Conservation (phyloP, 2,888 invertebrate species). For the Craniophora ligustri region DNA sequence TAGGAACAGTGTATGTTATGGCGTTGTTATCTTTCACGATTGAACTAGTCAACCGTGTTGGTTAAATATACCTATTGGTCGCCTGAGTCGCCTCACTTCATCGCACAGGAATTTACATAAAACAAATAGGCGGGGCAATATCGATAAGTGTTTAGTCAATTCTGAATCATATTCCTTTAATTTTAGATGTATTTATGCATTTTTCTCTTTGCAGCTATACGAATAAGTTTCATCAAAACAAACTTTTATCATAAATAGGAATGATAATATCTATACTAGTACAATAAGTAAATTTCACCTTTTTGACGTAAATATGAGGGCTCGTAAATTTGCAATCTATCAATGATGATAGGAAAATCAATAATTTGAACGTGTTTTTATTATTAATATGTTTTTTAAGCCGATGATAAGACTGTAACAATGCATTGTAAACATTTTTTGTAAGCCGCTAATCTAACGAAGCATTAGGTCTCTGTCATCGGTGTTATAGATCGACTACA, state of each 20-base stretch:
- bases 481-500: no score
- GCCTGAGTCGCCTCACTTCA: conserved; percentile 16
- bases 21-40: conserved; percentile 17
- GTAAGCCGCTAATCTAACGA: no score
- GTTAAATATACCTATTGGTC: no score
- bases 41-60: conserved; percentile 10
- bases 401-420: background rate
- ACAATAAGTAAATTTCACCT: background rate
- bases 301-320: background rate
- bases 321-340: background rate
- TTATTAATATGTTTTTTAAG: background rate
- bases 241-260: no score
- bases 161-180: conserved; percentile 10
- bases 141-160: conserved; percentile 19
- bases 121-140: conserved; percentile 10
- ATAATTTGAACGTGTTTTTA: background rate
- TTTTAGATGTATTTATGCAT: no score
- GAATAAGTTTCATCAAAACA: no score
- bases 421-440: no score
- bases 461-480: no score
- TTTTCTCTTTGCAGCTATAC: no score
- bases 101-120: conserved; percentile 21
- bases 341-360: background rate
- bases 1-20: conserved; percentile 19
- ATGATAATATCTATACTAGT: no score